Evolutionary conservation across 2,888 invertebrate species (phyloP), one percentile per base, ranked within the genome.

Genomic region (Rhingia campestris): DNA sequence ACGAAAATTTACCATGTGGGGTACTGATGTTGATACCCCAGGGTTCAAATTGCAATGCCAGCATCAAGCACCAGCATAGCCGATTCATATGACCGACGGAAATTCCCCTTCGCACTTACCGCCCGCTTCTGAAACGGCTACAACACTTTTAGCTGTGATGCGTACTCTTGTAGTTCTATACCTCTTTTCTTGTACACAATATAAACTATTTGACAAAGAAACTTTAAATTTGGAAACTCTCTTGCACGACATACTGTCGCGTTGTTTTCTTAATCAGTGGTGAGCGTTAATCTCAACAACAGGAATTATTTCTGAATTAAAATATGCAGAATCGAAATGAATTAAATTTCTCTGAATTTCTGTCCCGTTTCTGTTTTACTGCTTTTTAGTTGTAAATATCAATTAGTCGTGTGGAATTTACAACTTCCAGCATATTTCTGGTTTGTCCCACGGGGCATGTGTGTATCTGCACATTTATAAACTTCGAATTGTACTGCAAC

Each of bases 311-410:
- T 39, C 49, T 63, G 43, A 12, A 51, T 14, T 45, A 39, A 59
- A 12, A 43, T 56, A 70, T 76, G 69, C 69, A 70, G 63, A 76
- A 61, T 39, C 22, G 37, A 67, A 67, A 51, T 10, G 22, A 76
- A 59, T 45, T 22, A 51, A 69, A 59, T 61, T 69, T 59, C 53
- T 45, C 45, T n/a, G 37, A 54, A 53, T 66, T 66, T 64, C 22
- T 6, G 14, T 66, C 64, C 37, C 22, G 6, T 61, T n/a, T 12
- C 35, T 49, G 30, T 51, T 66, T 54, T 53, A 54, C 33, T 0
- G 35, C 43, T 63, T 32, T 56, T 14, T 12, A n/a, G 37, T 70
- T 63, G 56, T 49, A 43, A 43, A 43, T 6, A 39, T 43, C 51
- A 43, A 37, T 59, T 43, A 32, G 35, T 51, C 37, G 30, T n/a